phyloP scores from a whole-genome alignment of 2,797 vertebrate species.

The Stomatorhinus walkeri region DNA sequence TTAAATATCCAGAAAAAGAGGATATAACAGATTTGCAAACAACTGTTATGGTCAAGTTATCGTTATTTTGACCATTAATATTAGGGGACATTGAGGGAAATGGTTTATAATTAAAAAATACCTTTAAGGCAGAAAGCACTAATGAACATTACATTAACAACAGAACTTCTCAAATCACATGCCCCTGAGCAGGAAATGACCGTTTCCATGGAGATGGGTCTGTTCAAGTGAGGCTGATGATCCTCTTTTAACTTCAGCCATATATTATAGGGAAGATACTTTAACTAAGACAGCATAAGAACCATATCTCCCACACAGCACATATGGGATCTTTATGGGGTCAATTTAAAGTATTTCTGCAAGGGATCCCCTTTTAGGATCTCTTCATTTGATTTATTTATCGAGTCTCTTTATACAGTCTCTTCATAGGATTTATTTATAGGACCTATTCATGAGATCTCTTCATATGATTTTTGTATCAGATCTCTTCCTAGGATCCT shows the following conservation, averaged over 20 bases:
- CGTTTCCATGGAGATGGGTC: conserved; percentile 1
- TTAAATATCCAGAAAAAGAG: conserved; percentile 4
- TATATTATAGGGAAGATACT: not conserved
- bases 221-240: not conserved
- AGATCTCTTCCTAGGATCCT: not conserved
- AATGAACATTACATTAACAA: conserved; percentile 12
- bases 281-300: not conserved
- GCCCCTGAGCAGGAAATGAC: not conserved
- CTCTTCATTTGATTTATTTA: not conserved
- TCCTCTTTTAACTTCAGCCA: not conserved
- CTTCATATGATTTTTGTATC: not conserved
- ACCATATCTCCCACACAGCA: not conserved
- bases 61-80: not conserved
- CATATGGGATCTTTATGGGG: not conserved
- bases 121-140: not conserved
- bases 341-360: not conserved
- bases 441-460: not conserved
- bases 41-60: not conserved
- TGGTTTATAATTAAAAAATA: conserved; percentile 6
- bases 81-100: not conserved
- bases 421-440: not conserved
- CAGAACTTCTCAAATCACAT: conserved; percentile 8
- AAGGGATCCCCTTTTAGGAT: not conserved
- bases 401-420: not conserved
- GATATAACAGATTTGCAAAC: not conserved